Evolutionary conservation across 2,113 vertebrate species (phyloP).

Genomic region (Dromaius novaehollandiae): DNA sequence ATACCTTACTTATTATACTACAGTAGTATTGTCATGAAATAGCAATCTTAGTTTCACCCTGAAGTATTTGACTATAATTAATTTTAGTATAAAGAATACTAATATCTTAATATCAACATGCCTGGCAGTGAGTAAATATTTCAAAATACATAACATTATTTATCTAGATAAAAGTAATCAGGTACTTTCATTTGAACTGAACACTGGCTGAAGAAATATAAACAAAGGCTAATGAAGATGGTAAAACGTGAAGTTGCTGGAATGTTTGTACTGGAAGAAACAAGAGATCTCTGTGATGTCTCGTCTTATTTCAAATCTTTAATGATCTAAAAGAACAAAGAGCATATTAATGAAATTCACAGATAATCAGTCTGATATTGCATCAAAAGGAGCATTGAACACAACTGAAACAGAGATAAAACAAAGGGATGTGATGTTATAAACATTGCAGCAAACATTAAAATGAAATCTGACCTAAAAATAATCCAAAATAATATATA

Average conservation of each 20-base stretch:
- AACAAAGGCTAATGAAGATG: not conserved
- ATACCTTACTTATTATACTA: not conserved
- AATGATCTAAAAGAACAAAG: not conserved
- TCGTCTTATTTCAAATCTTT: not conserved
- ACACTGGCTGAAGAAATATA: not conserved
- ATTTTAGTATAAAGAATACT: not conserved
- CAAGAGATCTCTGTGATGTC: not conserved
- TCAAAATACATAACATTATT: conserved; percentile 13
- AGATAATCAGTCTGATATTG: not conserved
- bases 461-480: not conserved
- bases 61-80: not conserved
- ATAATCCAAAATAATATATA: not conserved
- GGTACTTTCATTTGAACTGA: not conserved
- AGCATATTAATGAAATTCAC: not conserved
- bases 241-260: not conserved
- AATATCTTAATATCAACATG: not conserved
- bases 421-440: not conserved
- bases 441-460: not conserved
- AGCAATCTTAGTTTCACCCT: not conserved
- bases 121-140: not conserved
- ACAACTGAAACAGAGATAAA: not conserved
- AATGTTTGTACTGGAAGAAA: not conserved
- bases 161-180: not conserved
- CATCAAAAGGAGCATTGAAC: not conserved
- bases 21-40: not conserved